Evolutionary conservation across 1,140 invertebrate species (phyloP).

Genomic region (Trichomalopsis sarcophagae): DNA sequence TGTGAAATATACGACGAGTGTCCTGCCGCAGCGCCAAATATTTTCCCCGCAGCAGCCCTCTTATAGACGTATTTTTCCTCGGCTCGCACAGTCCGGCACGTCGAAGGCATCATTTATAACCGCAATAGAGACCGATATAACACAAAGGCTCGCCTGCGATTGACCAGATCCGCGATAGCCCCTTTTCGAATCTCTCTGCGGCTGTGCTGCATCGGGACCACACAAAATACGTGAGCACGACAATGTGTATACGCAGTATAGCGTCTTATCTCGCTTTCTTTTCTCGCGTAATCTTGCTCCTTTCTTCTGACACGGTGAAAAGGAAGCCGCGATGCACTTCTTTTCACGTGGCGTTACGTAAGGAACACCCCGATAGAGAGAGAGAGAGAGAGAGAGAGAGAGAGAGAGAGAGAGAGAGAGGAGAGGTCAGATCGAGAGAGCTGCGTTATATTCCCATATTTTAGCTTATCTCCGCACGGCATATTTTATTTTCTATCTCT

Average conservation of each 20-base stretch:
- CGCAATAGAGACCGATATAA: conserved; percentile 42
- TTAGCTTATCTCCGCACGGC: conserved; percentile 1
- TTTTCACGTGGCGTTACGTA: conserved; percentile 19
- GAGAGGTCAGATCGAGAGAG: not conserved
- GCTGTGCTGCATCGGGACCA: not conserved
- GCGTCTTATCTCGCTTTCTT: conserved; percentile 59
- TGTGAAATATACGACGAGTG: conserved; percentile 62
- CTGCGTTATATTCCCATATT: conserved; percentile 38
- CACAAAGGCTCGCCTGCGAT: conserved; percentile 51
- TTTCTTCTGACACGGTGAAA: conserved; percentile 16
- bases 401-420: not conserved
- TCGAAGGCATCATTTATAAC: conserved; percentile 68
- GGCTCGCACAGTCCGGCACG: conserved; percentile 13
- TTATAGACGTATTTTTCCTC: conserved; percentile 19
- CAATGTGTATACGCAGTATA: not conserved
- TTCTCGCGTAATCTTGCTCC: conserved; percentile 54
- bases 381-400: not conserved
- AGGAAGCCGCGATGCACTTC: conserved; percentile 32
- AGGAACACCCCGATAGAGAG: not conserved
- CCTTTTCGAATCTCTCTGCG: not conserved
- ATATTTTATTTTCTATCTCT: conserved; percentile 17
- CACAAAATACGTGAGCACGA: not conserved
- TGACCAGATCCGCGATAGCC: conserved; percentile 41
- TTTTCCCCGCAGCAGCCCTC: not conserved
- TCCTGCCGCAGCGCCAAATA: conserved; percentile 48